Evolutionary conservation across 1,140 invertebrate species (phyloP), one percentile per base, ranked within the genome.

Genomic region (Lepidurus couesii): DNA sequence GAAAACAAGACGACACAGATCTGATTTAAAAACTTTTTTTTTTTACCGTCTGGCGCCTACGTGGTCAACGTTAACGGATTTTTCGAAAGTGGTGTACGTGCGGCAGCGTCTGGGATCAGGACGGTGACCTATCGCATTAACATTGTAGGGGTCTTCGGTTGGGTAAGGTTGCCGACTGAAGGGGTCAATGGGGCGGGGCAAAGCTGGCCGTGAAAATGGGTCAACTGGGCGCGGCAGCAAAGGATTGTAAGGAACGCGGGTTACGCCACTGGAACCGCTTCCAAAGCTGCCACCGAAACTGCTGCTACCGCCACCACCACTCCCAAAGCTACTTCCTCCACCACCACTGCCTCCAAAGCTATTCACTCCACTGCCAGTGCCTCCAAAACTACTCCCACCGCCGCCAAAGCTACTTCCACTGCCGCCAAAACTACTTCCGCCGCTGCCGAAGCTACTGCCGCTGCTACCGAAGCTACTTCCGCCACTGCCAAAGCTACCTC

Each of bases 61-160:
- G 76, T 83, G 84, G 34, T 79, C 78, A 42, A 84, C 83, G 21
- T 86, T 85, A 78, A 84, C 83, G 5, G 86, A 82, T 81, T 87
- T 87, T 75, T 87, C 86, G 76, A 86, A 87, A 42, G 84, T 86
- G 47, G 83, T 13, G 79, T 80, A 44, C 7, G 53, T 65, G 13
- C 53, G 53, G n/a, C 53, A 65, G 9, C 75, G 43, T 21, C 75
- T 34, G n/a, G 81, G 75, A n/a, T 76, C 73, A 24, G 73, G 43
- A 5, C 81, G 81, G 43, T 81, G 81, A 26, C 81, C 76, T 21
- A 75, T 11, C 6, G 9, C 53, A 21, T 65, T 65, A 65, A 65
- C 13, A 16, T 65, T 65, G 3, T 65, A 65, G 16, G 53, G 53
- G 4, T 65, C 53, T 65, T 65, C 53, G 53, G 53, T 65, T 7